Evolutionary conservation across 2,888 invertebrate species (phyloP), one percentile per base, ranked within the genome.

Genomic region (Zele albiditarsus): DNA sequence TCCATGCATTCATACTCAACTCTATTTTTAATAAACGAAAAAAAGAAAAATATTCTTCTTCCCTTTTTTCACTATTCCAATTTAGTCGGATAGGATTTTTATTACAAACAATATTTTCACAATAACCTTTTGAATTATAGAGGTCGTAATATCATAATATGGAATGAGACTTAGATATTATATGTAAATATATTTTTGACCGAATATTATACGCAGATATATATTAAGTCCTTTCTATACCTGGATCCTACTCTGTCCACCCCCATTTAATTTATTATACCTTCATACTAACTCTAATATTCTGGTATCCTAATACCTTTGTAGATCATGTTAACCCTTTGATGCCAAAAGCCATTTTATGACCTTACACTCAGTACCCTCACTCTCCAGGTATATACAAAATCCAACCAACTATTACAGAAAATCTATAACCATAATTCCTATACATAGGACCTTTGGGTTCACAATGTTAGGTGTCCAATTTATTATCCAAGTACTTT

Each of bases 271-370:
- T 20, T 20, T 53, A 53, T 53, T 23, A 20, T 20, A 53, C 20
- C n/a, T 53, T 53, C 8, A 3, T 23, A 53, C 53, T n/a, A 23
- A 20, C 53, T 23, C 2, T 3, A 8, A 20, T 49, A 16, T 49
- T 53, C 27, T 85, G 79, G 53, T 81, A 31, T 38, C 84, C 82
- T 83, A 82, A 77, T 85, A 83, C 67, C 73, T 85, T 84, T 84
- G 80, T 82, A 79, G 81, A 80, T 82, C 82, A 81, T 74, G 71
- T 78, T 70, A 80, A 84, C 68, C 68, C 68, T 53, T 68, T 38
- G 68, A 20, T 4, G 20, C 6, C 53, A 53, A 23, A 53, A 53
- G 53, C 53, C 23, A 53, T 20, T 68, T 68, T 68, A 53, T 31
- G 68, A 28, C 28, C 25, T 57, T 68, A 3, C n/a, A n/a, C 5